These are phyloP conservation scores for Tangara arthus DNA, from an alignment of 2,797 vertebrate genomes.

Conservation along the genomic window DNA sequence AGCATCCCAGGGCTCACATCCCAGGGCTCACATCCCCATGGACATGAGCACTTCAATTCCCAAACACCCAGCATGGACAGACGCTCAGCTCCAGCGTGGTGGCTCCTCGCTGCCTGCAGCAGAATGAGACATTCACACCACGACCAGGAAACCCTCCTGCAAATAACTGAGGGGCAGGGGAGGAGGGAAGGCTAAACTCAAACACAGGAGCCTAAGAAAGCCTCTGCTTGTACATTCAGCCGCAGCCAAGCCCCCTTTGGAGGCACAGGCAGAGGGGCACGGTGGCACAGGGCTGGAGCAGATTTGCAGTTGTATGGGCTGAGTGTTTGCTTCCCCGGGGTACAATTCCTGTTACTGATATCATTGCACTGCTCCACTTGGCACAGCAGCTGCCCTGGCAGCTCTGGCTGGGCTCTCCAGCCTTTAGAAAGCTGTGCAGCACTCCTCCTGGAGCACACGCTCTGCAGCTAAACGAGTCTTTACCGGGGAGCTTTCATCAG, in stretches of 20 bases:
- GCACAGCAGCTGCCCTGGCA: conserved; percentile 6
- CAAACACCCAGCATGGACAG: accelerated
- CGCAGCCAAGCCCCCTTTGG: not conserved
- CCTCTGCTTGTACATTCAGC: not conserved
- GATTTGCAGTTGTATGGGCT: conserved; percentile 26
- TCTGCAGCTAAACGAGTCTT: conserved; percentile 40
- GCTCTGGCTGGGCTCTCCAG: too few species aligned
- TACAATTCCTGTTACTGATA: conserved; percentile 40
- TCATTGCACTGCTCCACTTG: conserved; percentile 28
- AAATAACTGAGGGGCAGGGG: accelerated
- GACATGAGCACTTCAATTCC: accelerated
- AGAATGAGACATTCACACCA: not conserved
- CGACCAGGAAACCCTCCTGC: not conserved
- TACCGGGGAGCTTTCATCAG: conserved; percentile 4
- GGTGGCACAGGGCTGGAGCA: not conserved
- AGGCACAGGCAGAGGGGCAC: not conserved
- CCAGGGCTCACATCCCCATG: not conserved
- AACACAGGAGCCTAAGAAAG: conserved; percentile 6
- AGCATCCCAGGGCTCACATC: not conserved
- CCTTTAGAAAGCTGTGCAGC: too few species aligned
- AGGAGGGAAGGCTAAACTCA: not conserved
- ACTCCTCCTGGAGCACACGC: not conserved
- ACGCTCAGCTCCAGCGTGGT: accelerated
- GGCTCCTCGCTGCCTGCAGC: not conserved
- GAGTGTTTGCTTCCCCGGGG: conserved; percentile 31